Evolutionary conservation across 2,113 vertebrate species (phyloP), one percentile per base, ranked within the genome.

Genomic region (Coryphaenoides rupestris): DNA sequence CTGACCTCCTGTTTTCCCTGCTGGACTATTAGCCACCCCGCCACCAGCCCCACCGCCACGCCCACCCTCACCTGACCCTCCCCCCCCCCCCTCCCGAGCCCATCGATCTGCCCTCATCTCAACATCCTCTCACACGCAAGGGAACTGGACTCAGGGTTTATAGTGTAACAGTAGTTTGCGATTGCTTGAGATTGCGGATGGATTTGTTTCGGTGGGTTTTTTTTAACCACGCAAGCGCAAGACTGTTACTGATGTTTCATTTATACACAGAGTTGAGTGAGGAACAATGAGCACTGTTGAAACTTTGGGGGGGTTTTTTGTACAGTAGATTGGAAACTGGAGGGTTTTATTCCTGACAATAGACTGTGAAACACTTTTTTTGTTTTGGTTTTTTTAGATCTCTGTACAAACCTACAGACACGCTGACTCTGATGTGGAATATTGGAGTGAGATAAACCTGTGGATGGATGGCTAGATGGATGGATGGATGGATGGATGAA

Each of bases 361-460:
- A 78, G 78, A 79, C 84, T 89, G 85, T 84, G 79, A 87, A 82
- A 81, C 62, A 59, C 66, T 15, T 22, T 14, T 73, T n/a, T n/a
- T n/a, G n/a, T n/a, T n/a, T n/a, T n/a, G 55, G 70, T 58, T 65
- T 81, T 55, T 17, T 17, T 10, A 40, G 45, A 66, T 72, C 74
- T 66, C 65, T 59, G 58, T 64, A 63, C 55, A 82, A 55, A 68
- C 63, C 10, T 83, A n/a, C n/a, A n/a, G 75, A 76, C 77, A 72
- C 74, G 65, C 79, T 71, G 74, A 81, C 74, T 76, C 50, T 21
- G 19, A 19, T 21, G 3, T 57, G 14, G 22, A 57, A 23, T 24
- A 24, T 14, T 12, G 24, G 55, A 23, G 22, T 14, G 23, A 58
- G 56, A 58, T 17, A 17, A 10, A n/a, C 14, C 17, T 5, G 15